Evolutionary conservation across 2,113 vertebrate species (phyloP).

Genomic region (Lepisosteus osseus): DNA sequence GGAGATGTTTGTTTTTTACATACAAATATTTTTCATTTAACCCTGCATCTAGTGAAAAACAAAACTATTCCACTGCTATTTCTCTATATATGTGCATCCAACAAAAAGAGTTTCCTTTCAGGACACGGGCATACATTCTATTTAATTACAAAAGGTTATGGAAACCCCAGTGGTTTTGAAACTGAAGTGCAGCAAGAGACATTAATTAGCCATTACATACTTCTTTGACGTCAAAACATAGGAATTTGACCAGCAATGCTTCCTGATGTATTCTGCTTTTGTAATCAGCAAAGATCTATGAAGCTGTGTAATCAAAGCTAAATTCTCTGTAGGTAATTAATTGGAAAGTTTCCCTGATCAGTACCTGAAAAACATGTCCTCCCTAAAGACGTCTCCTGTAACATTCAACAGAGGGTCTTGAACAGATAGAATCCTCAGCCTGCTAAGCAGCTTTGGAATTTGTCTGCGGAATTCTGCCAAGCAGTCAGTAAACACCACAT

Average conservation of each 20-base stretch:
- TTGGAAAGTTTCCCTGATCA: not conserved
- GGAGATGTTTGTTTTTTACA: too few relatives aligned
- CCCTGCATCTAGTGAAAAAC: too few relatives aligned
- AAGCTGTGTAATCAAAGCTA: not conserved
- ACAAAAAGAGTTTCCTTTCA: too few relatives aligned
- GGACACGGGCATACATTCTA: too few relatives aligned
- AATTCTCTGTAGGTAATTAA: not conserved
- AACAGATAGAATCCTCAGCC: slow-evolving; percentile 52
- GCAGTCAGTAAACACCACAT: slow-evolving; percentile 39
- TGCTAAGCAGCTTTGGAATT: slow-evolving; percentile 51
- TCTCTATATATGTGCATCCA: too few relatives aligned
- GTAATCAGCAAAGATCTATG: too few relatives aligned
- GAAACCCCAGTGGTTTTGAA: not conserved
- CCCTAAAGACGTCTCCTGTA: slow-evolving; percentile 28
- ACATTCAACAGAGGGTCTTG: slow-evolving; percentile 49
- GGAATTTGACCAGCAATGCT: not conserved
- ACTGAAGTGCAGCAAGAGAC: not conserved
- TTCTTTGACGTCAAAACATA: not conserved
- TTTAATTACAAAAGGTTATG: too few relatives aligned
- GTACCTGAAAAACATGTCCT: slow-evolving; percentile 54
- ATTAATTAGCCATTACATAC: not conserved
- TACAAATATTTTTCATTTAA: too few relatives aligned
- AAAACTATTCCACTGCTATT: too few relatives aligned
- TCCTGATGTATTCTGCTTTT: not conserved
- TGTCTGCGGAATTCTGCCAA: slow-evolving; percentile 47